Percentiles rank a stretch among this genome's conserved stretches.
Evolutionary conservation across 1,140 invertebrate genomes (phyloP).

Genomic region (Pygmarrhopalites habei): DNA sequence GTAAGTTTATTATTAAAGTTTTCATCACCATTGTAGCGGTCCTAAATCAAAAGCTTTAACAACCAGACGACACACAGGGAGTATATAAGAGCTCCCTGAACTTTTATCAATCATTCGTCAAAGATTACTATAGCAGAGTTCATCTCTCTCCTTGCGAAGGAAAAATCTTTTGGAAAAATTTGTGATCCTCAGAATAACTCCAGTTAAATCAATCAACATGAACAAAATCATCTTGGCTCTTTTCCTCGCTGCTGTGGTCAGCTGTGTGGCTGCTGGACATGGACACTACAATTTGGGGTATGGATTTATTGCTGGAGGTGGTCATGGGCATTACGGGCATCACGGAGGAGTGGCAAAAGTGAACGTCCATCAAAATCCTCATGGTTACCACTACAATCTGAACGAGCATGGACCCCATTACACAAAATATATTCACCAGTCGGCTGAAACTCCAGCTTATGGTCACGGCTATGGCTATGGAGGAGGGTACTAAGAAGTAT

Average conservation of each 20-base stretch:
- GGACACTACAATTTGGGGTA: slow-evolving; percentile 7
- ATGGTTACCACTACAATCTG: slow-evolving; percentile 18
- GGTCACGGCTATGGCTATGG: background rate
- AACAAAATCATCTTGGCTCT: slow-evolving; percentile 7
- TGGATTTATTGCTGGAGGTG: slow-evolving; percentile 7
- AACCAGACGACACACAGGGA: no score
- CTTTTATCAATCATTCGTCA: no score
- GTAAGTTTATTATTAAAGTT: no score
- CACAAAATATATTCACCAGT: slow-evolving; percentile 19
- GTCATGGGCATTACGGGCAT: slow-evolving; percentile 4
- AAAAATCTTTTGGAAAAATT: no score
- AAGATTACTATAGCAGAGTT: no score
- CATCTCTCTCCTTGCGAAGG: no score
- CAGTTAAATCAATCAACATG: slow-evolving; percentile 7
- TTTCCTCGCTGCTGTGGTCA: slow-evolving; percentile 2
- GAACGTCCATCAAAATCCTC: slow-evolving; percentile 10
- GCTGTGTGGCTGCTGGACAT: background rate
- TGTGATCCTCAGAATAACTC: no score
- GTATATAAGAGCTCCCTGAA: no score
- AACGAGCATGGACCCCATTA: slow-evolving; percentile 14
- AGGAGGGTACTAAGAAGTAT: slow-evolving; percentile 13
- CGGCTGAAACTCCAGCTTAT: slow-evolving; percentile 1
- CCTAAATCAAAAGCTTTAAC: no score
- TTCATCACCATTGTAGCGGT: no score
- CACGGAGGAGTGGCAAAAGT: slow-evolving; percentile 13